A percentile compares a stretch with the other conserved stretches of the same genome.
Conservation (phyloP, 2,888 invertebrate genomes). For the Aspidapion aeneum region DNA sequence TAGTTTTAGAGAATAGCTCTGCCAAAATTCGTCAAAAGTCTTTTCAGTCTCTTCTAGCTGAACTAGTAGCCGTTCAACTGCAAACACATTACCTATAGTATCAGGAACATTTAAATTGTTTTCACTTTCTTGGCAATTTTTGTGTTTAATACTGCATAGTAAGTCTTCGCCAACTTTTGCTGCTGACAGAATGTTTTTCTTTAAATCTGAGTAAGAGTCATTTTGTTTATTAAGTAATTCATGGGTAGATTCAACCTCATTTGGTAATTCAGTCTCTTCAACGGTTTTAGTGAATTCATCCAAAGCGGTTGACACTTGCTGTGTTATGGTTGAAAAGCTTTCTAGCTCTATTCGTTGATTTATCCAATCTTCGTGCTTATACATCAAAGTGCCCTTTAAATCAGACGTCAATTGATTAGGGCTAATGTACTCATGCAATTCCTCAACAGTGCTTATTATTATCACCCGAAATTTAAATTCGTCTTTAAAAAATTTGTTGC, state of each 20-base stretch:
- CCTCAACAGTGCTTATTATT: conserved; percentile 79
- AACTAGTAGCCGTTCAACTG: conserved; percentile 87
- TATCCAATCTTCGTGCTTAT: conserved; percentile 95
- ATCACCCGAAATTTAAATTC: conserved; percentile 90
- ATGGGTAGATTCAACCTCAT: conserved; percentile 88
- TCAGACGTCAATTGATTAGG: conserved; percentile 82
- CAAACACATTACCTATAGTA: conserved; percentile 81
- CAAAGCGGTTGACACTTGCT: conserved; percentile 82
- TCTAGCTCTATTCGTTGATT: conserved; percentile 95
- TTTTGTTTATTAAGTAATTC: conserved; percentile 82
- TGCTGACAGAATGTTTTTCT: conserved; percentile 82
- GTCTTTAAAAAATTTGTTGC: conserved; percentile 86
- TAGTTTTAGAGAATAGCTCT: conserved; percentile 83
- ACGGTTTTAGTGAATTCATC: conserved; percentile 85
- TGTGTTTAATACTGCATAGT: conserved; percentile 67
- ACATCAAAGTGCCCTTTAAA: conserved; percentile 83
- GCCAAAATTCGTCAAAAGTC: conserved; percentile 94
- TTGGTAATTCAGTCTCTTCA: conserved; percentile 90
- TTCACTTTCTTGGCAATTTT: conserved; percentile 43
- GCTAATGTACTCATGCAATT: conserved; percentile 83
- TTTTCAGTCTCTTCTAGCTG: conserved; percentile 93
- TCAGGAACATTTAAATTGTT: conserved; percentile 52
- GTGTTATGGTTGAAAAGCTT: conserved; percentile 89
- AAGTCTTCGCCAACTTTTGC: conserved; percentile 87
- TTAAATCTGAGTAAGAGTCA: conserved; percentile 64